Evolutionary conservation across 1,140 invertebrate genomes (phyloP), one percentile per base, ranked within the genome.

Genomic region (Cephus cinctus): DNA sequence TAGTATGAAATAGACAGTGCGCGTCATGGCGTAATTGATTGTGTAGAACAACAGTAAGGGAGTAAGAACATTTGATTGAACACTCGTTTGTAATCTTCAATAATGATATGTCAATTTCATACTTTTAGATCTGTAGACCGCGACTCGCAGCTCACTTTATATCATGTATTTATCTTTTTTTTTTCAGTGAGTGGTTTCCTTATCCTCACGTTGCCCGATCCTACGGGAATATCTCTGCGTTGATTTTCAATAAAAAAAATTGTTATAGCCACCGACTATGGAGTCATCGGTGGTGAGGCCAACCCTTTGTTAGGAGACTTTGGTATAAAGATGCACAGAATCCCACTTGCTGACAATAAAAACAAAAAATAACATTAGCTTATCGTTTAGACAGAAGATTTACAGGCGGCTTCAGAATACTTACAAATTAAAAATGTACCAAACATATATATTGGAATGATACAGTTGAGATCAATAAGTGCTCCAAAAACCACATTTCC

Each of bases 401-500:
- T 42, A 4, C 6, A 4, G n/a, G n/a, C 22, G n/a, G n/a, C n/a
- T n/a, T n/a, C n/a, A n/a, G n/a, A 39, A 15, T 35, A 72, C 76
- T 74, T 46, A 80, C 79, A 71, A 47, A 81, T 79, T 22, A 81
- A 71, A 35, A 80, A 52, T 6, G 65, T 65, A 19, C 79, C 79
- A 50, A 80, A 80, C 54, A 79, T 75, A 47, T 80, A 79, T 2
- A 81, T 79, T 14, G 79, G 78, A 43, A 80, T 72, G 34, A 74
- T 52, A 64, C 80, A 81, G 54, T 80, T 70, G 32, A 79, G 56
- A 59, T 82, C 80, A 15, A 82, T 75, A 12, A 81, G 67, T 1
- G 75, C 65, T 2, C 80, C 80, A 60, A 82, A 81, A 14, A 78
- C 62, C 22, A 82, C 71, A 62, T 81, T 82, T 21, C 80, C 80